These are phyloP conservation scores for Clupea harengus DNA, from an alignment of 2,113 vertebrate genomes.

Conservation along the genomic window DNA sequence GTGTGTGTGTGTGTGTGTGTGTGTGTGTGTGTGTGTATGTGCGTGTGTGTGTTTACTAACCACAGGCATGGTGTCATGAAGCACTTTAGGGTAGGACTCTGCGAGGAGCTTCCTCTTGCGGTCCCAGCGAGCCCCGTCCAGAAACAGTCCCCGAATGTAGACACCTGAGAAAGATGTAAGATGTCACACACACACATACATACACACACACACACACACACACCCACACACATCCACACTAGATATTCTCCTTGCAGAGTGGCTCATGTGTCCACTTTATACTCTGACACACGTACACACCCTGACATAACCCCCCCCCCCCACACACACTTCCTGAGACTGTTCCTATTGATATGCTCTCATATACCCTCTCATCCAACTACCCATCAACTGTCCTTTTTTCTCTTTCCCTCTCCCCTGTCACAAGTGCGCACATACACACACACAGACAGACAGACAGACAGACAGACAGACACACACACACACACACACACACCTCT, in stretches of 20 bases:
- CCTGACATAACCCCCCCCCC: neutral
- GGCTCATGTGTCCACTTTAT: neutral
- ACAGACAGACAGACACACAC: neutral
- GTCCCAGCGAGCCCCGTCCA: conserved; percentile 88
- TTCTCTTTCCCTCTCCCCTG: neutral
- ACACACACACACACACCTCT: neutral
- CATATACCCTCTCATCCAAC: neutral
- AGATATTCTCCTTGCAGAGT: neutral
- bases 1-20: conserved; percentile 21
- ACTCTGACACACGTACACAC: neutral
- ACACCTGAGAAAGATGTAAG: conserved; percentile 70
- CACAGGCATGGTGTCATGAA: conserved; percentile 83
- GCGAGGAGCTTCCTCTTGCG: conserved; percentile 75
- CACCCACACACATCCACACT: neutral
- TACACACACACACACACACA: conserved; percentile 1
- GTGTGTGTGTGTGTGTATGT: conserved; percentile 16
- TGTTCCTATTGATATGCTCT: neutral
- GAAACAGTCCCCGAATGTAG: conserved; percentile 79
- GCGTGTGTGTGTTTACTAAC: conserved; percentile 64
- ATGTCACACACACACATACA: conserved; percentile 6
- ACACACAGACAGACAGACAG: neutral
- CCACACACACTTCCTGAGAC: neutral
- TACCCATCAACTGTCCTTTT: neutral
- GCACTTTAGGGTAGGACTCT: conserved; percentile 84
- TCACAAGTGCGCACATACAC: neutral